A percentile compares a stretch with the other conserved stretches of the same genome.
These are phyloP conservation scores for Apocrypta bakeri DNA, from an alignment of 1,140 invertebrate genomes.

Conservation along the genomic window DNA sequence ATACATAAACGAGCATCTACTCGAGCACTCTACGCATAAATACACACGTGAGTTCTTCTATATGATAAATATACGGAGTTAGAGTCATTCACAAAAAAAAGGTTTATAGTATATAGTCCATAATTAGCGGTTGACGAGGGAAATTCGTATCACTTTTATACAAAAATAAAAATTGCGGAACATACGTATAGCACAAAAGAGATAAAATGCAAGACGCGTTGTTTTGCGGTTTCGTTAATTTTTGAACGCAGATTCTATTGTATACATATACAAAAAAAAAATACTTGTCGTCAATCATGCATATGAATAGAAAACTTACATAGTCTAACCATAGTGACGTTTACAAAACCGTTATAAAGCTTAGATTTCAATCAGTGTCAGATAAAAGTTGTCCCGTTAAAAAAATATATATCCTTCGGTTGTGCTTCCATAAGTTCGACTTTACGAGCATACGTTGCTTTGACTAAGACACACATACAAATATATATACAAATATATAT, in stretches of 20 bases:
- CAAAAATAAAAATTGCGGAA: conserved; percentile 36
- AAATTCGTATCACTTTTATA: conserved; percentile 54
- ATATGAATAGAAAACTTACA: not conserved
- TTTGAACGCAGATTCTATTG: conserved; percentile 9
- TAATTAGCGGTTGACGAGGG: conserved; percentile 22
- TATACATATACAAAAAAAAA: not conserved
- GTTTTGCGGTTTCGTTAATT: conserved; percentile 30
- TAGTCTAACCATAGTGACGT: conserved; percentile 5
- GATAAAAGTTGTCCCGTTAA: not conserved
- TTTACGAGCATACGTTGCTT: not conserved
- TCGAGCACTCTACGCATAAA: conserved; percentile 4
- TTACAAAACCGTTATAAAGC: conserved; percentile 8
- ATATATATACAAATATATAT: too few species aligned
- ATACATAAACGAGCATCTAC: conserved; percentile 3
- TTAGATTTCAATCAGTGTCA: conserved; percentile 1
- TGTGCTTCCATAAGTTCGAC: conserved; percentile 15
- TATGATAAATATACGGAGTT: not conserved
- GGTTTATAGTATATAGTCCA: conserved; percentile 31
- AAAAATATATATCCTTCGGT: not conserved
- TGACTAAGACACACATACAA: too few species aligned
- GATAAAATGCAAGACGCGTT: conserved; percentile 19
- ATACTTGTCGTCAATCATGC: conserved; percentile 22
- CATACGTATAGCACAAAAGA: not conserved
- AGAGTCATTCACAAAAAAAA: conserved; percentile 24
- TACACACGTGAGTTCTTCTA: conserved; percentile 3